These are phyloP conservation scores for Haplochromis vanheusdeni DNA, from an alignment of 2,113 vertebrate species.

Conservation along the genomic window DNA sequence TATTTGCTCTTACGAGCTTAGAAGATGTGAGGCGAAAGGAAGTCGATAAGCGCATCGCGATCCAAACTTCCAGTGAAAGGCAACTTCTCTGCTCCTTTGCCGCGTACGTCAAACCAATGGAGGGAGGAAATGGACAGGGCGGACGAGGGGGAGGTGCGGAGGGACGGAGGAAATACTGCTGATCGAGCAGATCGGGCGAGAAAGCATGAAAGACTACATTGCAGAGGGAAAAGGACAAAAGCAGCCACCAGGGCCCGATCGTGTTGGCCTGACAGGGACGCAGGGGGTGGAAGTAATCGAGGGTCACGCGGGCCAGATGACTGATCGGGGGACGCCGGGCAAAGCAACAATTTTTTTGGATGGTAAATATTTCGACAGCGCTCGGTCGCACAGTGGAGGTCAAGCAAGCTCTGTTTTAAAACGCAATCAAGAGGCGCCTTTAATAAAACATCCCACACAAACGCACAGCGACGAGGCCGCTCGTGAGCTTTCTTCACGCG, in stretches of 20 bases:
- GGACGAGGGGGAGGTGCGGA: constrained; percentile 13
- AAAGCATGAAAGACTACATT: constrained; percentile 66
- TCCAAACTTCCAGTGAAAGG: not conserved
- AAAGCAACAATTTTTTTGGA: constrained; percentile 44
- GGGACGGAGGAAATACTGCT: constrained; percentile 53
- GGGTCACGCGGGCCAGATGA: constrained; percentile 48
- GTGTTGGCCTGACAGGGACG: constrained; percentile 38
- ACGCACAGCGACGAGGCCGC: not conserved
- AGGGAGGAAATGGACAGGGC: constrained; percentile 46
- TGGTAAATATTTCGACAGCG: constrained; percentile 55
- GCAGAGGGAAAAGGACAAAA: constrained; percentile 50
- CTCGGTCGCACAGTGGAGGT: constrained; percentile 31
- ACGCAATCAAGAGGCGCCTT: constrained; percentile 46
- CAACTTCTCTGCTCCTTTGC: not conserved
- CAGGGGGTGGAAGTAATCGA: constrained; percentile 18
- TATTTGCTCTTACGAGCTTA: not conserved
- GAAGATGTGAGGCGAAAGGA: constrained; percentile 6
- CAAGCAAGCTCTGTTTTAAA: constrained; percentile 39
- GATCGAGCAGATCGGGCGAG: constrained; percentile 52
- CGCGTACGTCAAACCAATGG: constrained; percentile 23
- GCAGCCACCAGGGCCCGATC: constrained; percentile 55
- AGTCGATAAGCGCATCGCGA: constrained; percentile 24
- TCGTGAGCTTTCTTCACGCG: not conserved
- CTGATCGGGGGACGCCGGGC: constrained; percentile 28
- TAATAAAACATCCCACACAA: constrained; percentile 47